These are phyloP conservation scores for Seladonia tumulorum DNA, from an alignment of 2,888 invertebrate species.

Conservation along the genomic window DNA sequence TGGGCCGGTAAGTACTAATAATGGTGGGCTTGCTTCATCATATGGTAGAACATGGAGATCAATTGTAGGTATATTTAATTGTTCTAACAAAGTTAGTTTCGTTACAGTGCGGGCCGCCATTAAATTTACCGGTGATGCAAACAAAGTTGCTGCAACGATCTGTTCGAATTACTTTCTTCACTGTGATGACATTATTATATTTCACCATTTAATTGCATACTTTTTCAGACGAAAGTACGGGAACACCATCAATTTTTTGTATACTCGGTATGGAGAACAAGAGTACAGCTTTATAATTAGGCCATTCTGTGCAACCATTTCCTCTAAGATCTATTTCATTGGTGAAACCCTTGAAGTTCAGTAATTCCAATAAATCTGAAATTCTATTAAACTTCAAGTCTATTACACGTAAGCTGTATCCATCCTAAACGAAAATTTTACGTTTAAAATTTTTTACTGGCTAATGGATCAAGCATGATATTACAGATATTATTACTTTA, in stretches of 20 bases:
- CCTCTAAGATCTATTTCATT: conserved; percentile 80
- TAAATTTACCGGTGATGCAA: conserved; percentile 76
- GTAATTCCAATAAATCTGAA: conserved; percentile 81
- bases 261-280: conserved; percentile 80
- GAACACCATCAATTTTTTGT: conserved; percentile 79
- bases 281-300: conserved; percentile 80
- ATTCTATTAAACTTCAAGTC: conserved; percentile 81
- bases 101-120: conserved; percentile 77
- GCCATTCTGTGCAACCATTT: conserved; percentile 80
- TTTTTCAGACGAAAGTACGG: conserved; percentile 78
- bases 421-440: conserved; percentile 63
- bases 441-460: not conserved
- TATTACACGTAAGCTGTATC: conserved; percentile 79
- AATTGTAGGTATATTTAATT: conserved; percentile 79
- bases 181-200: not conserved
- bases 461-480: not conserved
- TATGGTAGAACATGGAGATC: conserved; percentile 80
- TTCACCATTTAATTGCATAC: conserved; percentile 58
- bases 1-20: conserved; percentile 84
- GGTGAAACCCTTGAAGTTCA: conserved; percentile 77
- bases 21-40: conserved; percentile 79
- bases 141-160: conserved; percentile 77
- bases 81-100: conserved; percentile 78
- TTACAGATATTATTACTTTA: conserved; percentile 73
- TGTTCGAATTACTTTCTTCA: conserved; percentile 52